Evolutionary conservation across 2,113 vertebrate genomes (phyloP).

Genomic region (Cebus imitator): DNA sequence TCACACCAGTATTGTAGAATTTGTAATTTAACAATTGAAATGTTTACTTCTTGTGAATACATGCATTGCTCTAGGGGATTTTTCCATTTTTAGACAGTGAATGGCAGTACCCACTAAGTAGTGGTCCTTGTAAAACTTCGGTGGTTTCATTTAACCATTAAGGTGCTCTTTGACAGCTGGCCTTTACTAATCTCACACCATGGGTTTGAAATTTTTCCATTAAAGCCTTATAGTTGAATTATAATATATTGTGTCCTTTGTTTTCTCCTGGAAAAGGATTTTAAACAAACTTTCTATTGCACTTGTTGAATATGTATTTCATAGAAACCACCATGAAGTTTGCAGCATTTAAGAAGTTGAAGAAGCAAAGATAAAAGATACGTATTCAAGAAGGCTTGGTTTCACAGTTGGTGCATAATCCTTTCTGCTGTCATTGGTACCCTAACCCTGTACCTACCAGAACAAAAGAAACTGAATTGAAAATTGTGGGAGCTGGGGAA

Average conservation of each 20-base stretch:
- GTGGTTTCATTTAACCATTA: conserved; percentile 55
- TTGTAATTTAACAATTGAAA: conserved; percentile 11
- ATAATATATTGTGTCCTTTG: conserved; percentile 82
- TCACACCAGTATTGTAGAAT: neutral
- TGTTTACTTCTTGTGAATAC: neutral
- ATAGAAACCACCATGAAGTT: conserved; percentile 88
- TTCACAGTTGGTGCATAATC: conserved; percentile 88
- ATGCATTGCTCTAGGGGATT: conserved; percentile 11
- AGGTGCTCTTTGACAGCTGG: conserved; percentile 80
- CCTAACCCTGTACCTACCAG: conserved; percentile 81
- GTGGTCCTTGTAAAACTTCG: neutral
- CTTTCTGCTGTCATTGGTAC: conserved; percentile 85
- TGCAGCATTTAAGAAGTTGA: conserved; percentile 80
- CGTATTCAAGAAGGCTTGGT: conserved; percentile 86
- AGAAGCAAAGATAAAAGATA: conserved; percentile 84
- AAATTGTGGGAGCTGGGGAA: conserved; percentile 88
- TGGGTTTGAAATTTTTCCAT: conserved; percentile 70
- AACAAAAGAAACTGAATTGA: conserved; percentile 91
- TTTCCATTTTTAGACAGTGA: neutral
- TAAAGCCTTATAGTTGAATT: conserved; percentile 83
- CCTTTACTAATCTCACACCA: conserved; percentile 79
- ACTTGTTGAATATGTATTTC: conserved; percentile 89
- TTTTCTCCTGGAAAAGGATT: conserved; percentile 89
- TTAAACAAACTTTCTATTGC: conserved; percentile 87
- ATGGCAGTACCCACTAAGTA: conserved; percentile 1